These are phyloP conservation scores for Pterocles burchelli DNA, from an alignment of 2,113 vertebrate genomes.

Conservation along the genomic window DNA sequence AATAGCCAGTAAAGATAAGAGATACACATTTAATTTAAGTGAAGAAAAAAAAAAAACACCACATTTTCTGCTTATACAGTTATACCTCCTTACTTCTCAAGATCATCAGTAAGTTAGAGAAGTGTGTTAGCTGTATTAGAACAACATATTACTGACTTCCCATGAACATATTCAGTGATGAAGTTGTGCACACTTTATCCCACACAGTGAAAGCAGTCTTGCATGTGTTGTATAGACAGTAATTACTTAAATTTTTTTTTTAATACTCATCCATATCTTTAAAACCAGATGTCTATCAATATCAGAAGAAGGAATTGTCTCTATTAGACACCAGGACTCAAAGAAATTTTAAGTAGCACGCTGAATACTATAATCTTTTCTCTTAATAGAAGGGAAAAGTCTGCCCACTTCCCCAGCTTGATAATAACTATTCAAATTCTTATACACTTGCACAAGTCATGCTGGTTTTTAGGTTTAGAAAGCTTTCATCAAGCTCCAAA, in stretches of 20 bases:
- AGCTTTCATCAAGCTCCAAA: neutral
- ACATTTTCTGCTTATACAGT: neutral
- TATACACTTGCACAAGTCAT: neutral
- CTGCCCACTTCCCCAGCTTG: neutral
- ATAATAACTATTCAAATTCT: neutral
- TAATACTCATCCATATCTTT: neutral
- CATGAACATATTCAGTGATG: neutral
- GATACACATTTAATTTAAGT: neutral
- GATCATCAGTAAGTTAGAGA: neutral
- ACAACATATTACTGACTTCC: neutral
- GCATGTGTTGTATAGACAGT: neutral
- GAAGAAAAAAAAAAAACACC: neutral
- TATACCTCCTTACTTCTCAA: neutral
- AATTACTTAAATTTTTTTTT: neutral
- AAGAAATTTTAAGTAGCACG: neutral
- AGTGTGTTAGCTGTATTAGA: neutral
- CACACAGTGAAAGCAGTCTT: neutral
- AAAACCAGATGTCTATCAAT: neutral
- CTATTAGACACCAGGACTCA: neutral
- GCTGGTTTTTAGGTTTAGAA: neutral
- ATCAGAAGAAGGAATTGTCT: neutral
- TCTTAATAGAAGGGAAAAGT: neutral
- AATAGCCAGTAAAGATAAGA: neutral
- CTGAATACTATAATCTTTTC: neutral
- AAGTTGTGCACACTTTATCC: neutral